Evolutionary conservation across 2,888 invertebrate species (phyloP).

Genomic region (Agrotis puta): DNA sequence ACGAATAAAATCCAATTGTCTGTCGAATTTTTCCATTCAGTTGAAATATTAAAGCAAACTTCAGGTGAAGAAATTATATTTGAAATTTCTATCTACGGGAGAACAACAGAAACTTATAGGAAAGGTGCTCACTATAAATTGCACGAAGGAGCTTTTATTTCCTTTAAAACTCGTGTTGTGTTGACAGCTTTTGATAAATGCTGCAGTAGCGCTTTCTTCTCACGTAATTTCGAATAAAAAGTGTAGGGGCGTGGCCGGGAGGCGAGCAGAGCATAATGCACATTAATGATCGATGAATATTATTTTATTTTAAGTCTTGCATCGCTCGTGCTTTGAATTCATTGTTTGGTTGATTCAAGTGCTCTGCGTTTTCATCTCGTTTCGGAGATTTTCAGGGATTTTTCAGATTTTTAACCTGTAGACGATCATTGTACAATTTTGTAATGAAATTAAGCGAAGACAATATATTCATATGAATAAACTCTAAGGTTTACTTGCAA

Average conservation of each 20-base stretch:
- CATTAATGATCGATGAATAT: slow-evolving; percentile 54
- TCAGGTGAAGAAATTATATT: slow-evolving; percentile 41
- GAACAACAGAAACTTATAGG: slow-evolving; percentile 46
- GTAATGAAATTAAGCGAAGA: neutral
- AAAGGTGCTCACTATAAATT: slow-evolving; percentile 53
- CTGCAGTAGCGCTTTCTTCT: slow-evolving; percentile 50
- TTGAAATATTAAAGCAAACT: slow-evolving; percentile 59
- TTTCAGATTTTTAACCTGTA: neutral
- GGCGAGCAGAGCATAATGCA: slow-evolving; percentile 24
- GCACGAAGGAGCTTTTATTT: slow-evolving; percentile 61
- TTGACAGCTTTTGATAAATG: slow-evolving; percentile 64
- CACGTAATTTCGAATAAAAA: slow-evolving; percentile 59
- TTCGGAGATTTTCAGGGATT: neutral
- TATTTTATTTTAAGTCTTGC: slow-evolving; percentile 28
- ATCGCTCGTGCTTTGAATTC: slow-evolving; percentile 11
- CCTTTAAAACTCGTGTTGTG: slow-evolving; percentile 57
- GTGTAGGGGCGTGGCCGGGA: slow-evolving; percentile 18
- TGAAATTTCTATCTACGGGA: slow-evolving; percentile 36
- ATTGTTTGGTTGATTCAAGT: slow-evolving; percentile 13
- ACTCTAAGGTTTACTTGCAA: neutral
- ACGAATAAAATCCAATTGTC: slow-evolving; percentile 63
- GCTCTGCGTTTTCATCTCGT: neutral
- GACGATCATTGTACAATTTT: too few species aligned
- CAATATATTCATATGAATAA: too few species aligned
- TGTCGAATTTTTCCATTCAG: slow-evolving; percentile 64